These are phyloP conservation scores for Atlantisia rogersi DNA, from an alignment of 2,113 vertebrate species.

Conservation along the genomic window DNA sequence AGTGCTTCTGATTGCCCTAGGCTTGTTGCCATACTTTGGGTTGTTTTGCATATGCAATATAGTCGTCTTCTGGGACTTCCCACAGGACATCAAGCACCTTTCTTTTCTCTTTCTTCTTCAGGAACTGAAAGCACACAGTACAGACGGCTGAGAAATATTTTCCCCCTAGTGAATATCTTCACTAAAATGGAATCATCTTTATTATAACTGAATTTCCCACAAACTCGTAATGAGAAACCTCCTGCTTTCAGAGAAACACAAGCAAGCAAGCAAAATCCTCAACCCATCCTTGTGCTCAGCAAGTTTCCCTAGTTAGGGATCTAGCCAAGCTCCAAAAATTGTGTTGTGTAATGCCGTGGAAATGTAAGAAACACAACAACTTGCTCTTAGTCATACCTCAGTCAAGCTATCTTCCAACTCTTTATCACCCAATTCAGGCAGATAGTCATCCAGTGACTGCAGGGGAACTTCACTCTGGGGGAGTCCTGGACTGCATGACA, in stretches of 20 bases:
- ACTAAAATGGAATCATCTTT: constrained; percentile 26
- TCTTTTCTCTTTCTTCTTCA: background rate
- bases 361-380: background rate
- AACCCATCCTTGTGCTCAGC: background rate
- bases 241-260: background rate
- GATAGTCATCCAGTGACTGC: fast-evolving
- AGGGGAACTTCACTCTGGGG: background rate
- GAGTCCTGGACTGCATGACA: background rate
- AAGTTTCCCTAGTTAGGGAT: background rate
- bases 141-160: background rate
- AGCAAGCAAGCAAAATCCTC: background rate
- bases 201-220: background rate
- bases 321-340: background rate
- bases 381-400: background rate
- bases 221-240: constrained; percentile 13
- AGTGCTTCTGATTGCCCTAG: background rate
- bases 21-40: background rate
- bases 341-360: background rate
- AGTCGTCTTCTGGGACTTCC: background rate
- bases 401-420: background rate
- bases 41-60: background rate
- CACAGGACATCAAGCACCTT: constrained; percentile 9
- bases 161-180: background rate
- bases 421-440: background rate
- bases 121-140: background rate